Base-by-base conservation (phyloP, 2,113 vertebrate genomes). In the Pseudorectes ferrugineus region DNA sequence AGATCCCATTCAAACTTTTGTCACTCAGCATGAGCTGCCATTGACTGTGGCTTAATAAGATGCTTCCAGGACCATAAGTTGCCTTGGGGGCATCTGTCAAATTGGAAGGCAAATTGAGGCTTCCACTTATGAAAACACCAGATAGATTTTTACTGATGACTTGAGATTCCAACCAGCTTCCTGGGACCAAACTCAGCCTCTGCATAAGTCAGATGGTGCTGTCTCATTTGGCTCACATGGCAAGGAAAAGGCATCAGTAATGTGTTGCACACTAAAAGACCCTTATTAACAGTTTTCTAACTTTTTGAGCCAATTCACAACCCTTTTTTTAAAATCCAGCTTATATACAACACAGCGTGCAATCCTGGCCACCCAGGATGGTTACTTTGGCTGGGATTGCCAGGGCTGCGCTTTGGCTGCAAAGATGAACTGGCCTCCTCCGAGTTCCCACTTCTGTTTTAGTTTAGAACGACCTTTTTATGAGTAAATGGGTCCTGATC, bases 1-100 rank as follows among this genome's bases (percentile, higher is more conserved):
- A 90, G 68, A 89, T 38, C 31, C 88, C 43, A 33, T 88, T 93
- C 92, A 77, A 92, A 93, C 79, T 90, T 94, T 42, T 40, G 55
- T 83, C 31, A 15, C 71, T 63, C 14, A 0, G 48, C 19, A 4
- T 73, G 85, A 94, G 10, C 23, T 63, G 18, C 40, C 20, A 4
- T 80, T 77, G 85, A 54, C 85, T 76, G 49, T 49, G 67, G 74
- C 38, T 90, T 93, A 85, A 59, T 89, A 93, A 80, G 87, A 31
- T 85, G 54, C 40, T 95, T 81, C 25, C 78, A 91, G 61, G 72
- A 78, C 63, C 24, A 8, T 66, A 77, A 92, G 12, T 54, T 88
- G 88, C 68, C 78, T 82, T 59, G 72, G 23, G 24, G 75, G n/a
- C 66, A 59, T 85, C 67, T 73, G 77, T 54, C 77, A 58, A n/a